Percentiles rank a stretch among this genome's conserved stretches.
phyloP scores from a whole-genome alignment of 2,888 invertebrate species.

The Microplitis deprimator region DNA sequence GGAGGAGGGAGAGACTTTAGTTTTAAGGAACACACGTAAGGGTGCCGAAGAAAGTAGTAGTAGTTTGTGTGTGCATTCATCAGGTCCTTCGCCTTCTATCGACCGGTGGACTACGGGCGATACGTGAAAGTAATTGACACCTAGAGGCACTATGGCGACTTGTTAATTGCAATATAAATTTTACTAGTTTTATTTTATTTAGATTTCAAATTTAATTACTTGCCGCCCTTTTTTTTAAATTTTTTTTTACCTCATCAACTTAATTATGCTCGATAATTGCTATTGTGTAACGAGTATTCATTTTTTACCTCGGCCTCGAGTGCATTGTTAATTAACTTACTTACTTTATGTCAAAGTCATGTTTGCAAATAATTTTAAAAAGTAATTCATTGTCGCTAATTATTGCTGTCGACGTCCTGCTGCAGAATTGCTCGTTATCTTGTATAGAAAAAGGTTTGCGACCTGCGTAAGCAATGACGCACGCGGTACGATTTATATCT shows the following conservation, averaged over 20 bases:
- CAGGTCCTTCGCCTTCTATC: conserved; percentile 56
- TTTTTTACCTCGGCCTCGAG: background rate
- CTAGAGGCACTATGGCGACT: conserved; percentile 21
- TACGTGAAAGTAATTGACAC: conserved; percentile 43
- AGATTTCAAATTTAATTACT: background rate
- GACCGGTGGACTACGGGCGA: conserved; percentile 46
- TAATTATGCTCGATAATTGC: background rate
- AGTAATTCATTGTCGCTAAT: background rate
- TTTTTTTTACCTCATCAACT: background rate
- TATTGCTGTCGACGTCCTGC: background rate
- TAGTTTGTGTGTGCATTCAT: conserved; percentile 45
- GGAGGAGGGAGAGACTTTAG: background rate
- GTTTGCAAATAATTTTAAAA: background rate
- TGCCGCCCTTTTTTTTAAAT: background rate
- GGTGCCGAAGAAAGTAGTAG: conserved; percentile 4
- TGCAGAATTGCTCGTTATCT: conserved; percentile 4
- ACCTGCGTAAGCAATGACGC: conserved; percentile 55
- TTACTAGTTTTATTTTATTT: background rate
- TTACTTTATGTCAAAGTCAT: background rate
- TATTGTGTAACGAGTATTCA: background rate
- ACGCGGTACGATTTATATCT: conserved; percentile 45
- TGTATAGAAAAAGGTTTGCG: conserved; percentile 44
- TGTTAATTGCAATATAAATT: conserved; percentile 20
- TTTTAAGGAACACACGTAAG: background rate
- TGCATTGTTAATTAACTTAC: background rate